Percentiles rank a stretch among this genome's conserved stretches.
Evolutionary conservation across 2,888 invertebrate species (phyloP).

Genomic region (Perizoma flavofasciatum): DNA sequence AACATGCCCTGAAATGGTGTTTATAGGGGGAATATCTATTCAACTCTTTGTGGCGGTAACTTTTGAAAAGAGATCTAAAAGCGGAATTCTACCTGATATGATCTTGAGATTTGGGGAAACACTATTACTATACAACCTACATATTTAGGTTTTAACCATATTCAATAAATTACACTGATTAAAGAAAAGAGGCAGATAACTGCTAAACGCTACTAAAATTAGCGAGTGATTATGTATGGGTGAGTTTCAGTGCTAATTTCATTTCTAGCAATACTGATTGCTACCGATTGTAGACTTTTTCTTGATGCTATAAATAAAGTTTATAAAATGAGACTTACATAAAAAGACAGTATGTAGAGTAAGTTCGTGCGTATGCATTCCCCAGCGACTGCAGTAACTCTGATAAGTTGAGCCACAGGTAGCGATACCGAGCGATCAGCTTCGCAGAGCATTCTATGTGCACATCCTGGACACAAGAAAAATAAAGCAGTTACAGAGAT

Average conservation of each 20-base stretch:
- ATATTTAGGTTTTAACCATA: conserved; percentile 1
- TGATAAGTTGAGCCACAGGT: conserved; percentile 86
- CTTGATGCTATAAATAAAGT: neutral
- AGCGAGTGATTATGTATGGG: too few species aligned
- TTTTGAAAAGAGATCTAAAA: conserved; percentile 18
- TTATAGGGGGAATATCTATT: conserved; percentile 12
- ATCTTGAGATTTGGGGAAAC: conserved; percentile 15
- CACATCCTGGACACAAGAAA: conserved; percentile 74
- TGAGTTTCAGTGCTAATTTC: too few species aligned
- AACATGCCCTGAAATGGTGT: conserved; percentile 9
- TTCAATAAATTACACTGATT: too few species aligned
- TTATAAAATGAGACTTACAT: conserved; percentile 69
- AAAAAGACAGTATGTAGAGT: conserved; percentile 86
- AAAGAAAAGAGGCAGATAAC: too few species aligned
- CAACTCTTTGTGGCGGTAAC: conserved; percentile 27
- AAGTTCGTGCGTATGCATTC: conserved; percentile 87
- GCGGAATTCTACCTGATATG: conserved; percentile 3
- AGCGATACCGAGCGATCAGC: conserved; percentile 85
- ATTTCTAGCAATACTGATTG: too few species aligned
- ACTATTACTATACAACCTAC: too few species aligned
- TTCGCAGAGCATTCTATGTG: conserved; percentile 79
- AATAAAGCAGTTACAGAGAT: too few species aligned
- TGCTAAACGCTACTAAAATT: too few species aligned
- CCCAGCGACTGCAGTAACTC: conserved; percentile 86
- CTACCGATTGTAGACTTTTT: neutral